Percentiles rank a stretch among this genome's conserved stretches.
Evolutionary conservation across 2,888 invertebrate species (phyloP).

Genomic region (Hypomecis atomaria): DNA sequence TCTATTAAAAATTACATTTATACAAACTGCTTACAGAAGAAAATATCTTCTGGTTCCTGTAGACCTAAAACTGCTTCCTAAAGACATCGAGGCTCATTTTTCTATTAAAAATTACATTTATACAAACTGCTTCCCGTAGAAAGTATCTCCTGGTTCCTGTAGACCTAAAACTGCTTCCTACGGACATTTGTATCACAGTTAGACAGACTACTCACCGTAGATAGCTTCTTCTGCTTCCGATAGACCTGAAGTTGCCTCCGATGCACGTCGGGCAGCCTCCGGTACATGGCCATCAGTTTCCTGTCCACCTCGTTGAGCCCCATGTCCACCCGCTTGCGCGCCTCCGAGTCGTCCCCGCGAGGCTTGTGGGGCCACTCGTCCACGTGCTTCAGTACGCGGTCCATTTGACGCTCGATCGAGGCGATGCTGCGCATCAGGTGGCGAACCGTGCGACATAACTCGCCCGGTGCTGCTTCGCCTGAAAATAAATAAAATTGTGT

Average conservation of each 20-base stretch:
- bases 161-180: too few species aligned
- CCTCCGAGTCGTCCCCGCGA: slow-evolving; percentile 54
- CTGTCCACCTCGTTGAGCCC: slow-evolving; percentile 76
- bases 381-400: slow-evolving; percentile 70
- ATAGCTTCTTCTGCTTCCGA: slow-evolving; percentile 74
- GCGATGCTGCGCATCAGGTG: slow-evolving; percentile 76
- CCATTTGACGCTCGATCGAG: slow-evolving; percentile 77
- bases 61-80: too few species aligned
- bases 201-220: slow-evolving; percentile 59
- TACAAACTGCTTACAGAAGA: too few species aligned
- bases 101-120: too few species aligned
- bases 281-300: slow-evolving; percentile 80
- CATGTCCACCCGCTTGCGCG: slow-evolving; percentile 73
- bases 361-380: slow-evolving; percentile 66
- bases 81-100: too few species aligned
- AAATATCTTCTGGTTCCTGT: too few species aligned
- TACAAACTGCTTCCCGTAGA: too few species aligned
- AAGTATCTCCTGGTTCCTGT: too few species aligned
- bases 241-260: slow-evolving; percentile 75
- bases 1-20: too few species aligned
- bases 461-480: slow-evolving; percentile 26
- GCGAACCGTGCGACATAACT: slow-evolving; percentile 54
- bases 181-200: neutral
- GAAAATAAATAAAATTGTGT: neutral
- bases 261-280: slow-evolving; percentile 75